Base-by-base conservation (phyloP, 2,888 invertebrate species). In the Pristionchus japonicus region DNA sequence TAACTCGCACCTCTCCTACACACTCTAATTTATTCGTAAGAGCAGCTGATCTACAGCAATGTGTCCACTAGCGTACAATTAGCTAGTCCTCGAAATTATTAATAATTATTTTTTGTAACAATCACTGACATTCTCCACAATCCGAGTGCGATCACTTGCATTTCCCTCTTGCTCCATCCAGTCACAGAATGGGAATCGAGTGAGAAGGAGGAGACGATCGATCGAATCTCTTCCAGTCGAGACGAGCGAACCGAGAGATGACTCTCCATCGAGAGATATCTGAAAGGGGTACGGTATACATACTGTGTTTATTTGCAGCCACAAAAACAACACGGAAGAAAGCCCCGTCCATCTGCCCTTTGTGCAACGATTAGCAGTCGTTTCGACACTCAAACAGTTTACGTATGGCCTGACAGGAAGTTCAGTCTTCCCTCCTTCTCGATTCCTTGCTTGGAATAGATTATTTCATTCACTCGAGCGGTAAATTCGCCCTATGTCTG, bases 161-260 rank as follows among this genome's bases (percentile, higher is more conserved):
- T 87, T 47, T 87, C 87, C 27, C 27, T 87, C 77, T 87, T 87
- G n/a, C 31, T 52, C 87, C 87, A 87, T 49, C 87, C 87, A n/a
- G 74, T 87, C 37, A 87, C 27, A 13, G 52, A 49, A 57, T 87
- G 7, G 31, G 87, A 20, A 31, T 87, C 87, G 31, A 87, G 52
- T 13, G 49, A n/a, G 31, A 87, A 34, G 27, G 87, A 52, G 23
- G 87, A 47, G 27, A 77, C 57, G 6, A 87, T 47, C 77, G 87
- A 87, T 34, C 40, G 87, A 27, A 87, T 15, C 4, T 87, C 87
- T 40, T 77, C 74, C 52, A 77, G 13, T 27, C 47, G 70, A 49
- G 87, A 31, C 3, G 87, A 87, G 2, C 87, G 87, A 27, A 87
- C 87, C 6, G 7, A 27, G 17, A 87, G 27, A 77, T 87, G 87